phyloP scores from a whole-genome alignment of 2,797 vertebrate species.

The Esox masquinongy region DNA sequence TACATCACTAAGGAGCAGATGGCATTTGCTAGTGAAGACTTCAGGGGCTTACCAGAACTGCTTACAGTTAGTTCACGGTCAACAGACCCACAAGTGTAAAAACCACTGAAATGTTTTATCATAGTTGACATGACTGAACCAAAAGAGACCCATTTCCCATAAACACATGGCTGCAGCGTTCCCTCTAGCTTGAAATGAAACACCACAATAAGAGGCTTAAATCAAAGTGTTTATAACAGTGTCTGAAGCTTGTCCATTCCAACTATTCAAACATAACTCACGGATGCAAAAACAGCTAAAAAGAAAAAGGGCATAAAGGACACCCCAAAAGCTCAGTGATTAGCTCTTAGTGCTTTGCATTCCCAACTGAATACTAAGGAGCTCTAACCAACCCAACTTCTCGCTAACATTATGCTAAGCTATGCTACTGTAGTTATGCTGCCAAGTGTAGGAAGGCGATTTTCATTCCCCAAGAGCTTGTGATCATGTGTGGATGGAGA shows the following conservation, averaged over 20 bases:
- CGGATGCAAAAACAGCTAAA: constrained; percentile 23
- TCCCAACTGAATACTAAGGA: constrained; percentile 44
- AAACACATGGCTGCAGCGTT: not conserved
- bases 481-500: not conserved
- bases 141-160: not conserved
- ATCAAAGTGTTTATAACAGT: not conserved
- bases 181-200: not conserved
- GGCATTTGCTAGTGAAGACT: not conserved
- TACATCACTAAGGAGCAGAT: not conserved
- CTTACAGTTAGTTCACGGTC: not conserved
- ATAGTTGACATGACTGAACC: not conserved
- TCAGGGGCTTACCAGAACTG: not conserved
- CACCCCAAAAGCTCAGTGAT: constrained; percentile 39
- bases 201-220: not conserved
- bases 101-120: not conserved
- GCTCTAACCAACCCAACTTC: constrained; percentile 28
- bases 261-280: constrained; percentile 1
- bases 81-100: not conserved
- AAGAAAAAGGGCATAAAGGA: constrained; percentile 41
- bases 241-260: not conserved
- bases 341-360: constrained; percentile 28
- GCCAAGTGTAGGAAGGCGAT: constrained; percentile 20
- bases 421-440: constrained; percentile 21
- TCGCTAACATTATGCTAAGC: constrained; percentile 27
- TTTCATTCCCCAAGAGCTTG: constrained; percentile 23